Base-by-base conservation (phyloP, 2,888 invertebrate species). In the Drosophila setosimentum region DNA sequence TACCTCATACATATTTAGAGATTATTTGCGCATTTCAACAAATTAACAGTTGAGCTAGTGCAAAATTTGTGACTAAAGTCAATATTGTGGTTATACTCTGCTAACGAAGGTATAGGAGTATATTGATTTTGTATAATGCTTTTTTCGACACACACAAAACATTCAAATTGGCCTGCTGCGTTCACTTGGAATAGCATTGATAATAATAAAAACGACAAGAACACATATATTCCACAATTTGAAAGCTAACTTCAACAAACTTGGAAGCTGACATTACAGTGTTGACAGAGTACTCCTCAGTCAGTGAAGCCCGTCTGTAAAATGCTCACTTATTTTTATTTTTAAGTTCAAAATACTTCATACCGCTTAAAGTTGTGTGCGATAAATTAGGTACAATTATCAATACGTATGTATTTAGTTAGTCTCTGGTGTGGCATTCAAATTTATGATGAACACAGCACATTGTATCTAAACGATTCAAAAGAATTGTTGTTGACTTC, bases 311-410 rank as follows among this genome's bases (percentile, higher is more conserved):
- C 21, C 21, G 7, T 16, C 7, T 45, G 21, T 45, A 45, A 45
- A 45, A 24, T 24, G 3, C 45, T 45, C 21, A 24, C 4, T 45
- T 45, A 16, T 21, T 45, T 24, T 13, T n/a, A n/a, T n/a, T 33
- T n/a, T 18, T 1, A 29, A 37, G 61, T 67, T 54, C 18, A 57
- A 53, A 62, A 62, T 48, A 62, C 33, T 68, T 57, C 11, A 21
- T 45, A 60, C 49, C 30, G 60, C 60, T 35, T 30, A 18, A 27
- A 24, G 21, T 57, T 50, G 18, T 32, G 42, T 33, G 13, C 42
- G 51, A 62, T 61, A 62, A 57, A 51, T 42, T 45, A 35, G 16
- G 13, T 18, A 29, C 42, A 61, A 37, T 59, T 49, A 66, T 65
- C 54, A 30, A 57, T 50, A 54, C 3, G 3, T 24, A 69, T 18